phyloP scores from a whole-genome alignment of 2,797 vertebrate species.

The Helicolenus hilgendorfi region DNA sequence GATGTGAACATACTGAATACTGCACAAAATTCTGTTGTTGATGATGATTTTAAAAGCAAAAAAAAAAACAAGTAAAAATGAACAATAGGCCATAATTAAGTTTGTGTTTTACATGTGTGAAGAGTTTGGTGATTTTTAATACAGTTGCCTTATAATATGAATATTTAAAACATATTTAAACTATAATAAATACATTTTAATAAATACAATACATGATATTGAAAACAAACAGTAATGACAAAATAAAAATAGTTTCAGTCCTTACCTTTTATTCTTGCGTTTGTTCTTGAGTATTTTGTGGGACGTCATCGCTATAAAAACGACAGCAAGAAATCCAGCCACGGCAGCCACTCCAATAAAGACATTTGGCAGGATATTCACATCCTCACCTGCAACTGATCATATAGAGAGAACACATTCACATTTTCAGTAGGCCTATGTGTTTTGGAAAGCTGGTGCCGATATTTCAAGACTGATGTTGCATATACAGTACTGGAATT shows the following conservation, averaged over 20 bases:
- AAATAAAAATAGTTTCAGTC: not conserved
- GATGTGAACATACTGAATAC: not conserved
- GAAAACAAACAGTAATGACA: not conserved
- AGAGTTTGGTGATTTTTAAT: not conserved
- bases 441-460: rapidly evolving
- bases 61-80: too few relatives aligned
- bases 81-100: not conserved
- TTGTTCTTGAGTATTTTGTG: conserved; percentile 28
- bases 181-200: not conserved
- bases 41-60: not conserved
- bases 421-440: not conserved
- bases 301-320: conserved; percentile 25
- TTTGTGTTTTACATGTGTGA: not conserved
- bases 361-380: not conserved
- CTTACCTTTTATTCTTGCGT: not conserved
- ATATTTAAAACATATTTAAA: not conserved
- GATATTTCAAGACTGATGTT: not conserved
- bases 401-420: not conserved
- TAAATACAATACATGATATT: not conserved
- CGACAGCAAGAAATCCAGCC: conserved; percentile 74
- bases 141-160: not conserved
- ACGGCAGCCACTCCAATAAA: conserved; percentile 76
- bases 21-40: not conserved
- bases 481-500: not conserved
- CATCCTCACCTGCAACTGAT: not conserved